phyloP scores from a whole-genome alignment of 2,888 invertebrate genomes.

The Malachius bipustulatus region DNA sequence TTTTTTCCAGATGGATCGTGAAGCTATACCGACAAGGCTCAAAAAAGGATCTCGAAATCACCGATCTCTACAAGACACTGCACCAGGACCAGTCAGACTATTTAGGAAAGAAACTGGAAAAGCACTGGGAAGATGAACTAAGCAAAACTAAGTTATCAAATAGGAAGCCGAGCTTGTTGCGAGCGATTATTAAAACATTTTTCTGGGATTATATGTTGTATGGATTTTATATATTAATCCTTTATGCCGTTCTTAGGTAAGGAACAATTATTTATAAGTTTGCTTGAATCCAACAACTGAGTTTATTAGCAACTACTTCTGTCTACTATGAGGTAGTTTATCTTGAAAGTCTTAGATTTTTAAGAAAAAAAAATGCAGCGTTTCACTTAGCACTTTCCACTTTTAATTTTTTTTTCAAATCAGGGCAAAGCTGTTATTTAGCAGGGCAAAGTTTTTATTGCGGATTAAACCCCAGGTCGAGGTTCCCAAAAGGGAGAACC shows the following conservation, averaged over 20 bases:
- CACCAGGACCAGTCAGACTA: slow-evolving; percentile 47
- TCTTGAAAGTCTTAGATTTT: too few species aligned
- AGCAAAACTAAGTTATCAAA: slow-evolving; percentile 15
- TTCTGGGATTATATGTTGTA: slow-evolving; percentile 18
- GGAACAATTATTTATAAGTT: not conserved
- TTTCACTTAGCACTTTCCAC: too few species aligned
- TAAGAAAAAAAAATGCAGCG: too few species aligned
- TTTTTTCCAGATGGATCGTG: slow-evolving; percentile 30
- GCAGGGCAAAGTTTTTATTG: too few species aligned
- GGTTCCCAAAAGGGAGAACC: too few species aligned
- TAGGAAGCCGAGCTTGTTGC: slow-evolving; percentile 19
- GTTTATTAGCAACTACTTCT: not conserved
- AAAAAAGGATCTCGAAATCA: slow-evolving; percentile 47
- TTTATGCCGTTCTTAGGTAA: slow-evolving; percentile 20
- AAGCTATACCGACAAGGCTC: slow-evolving; percentile 41
- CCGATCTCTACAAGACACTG: slow-evolving; percentile 51
- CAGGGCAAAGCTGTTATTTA: too few species aligned
- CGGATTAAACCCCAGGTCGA: too few species aligned
- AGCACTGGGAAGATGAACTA: slow-evolving; percentile 34
- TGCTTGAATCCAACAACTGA: not conserved
- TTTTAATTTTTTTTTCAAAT: too few species aligned
- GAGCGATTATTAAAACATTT: slow-evolving; percentile 19
- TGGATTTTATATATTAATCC: slow-evolving; percentile 19
- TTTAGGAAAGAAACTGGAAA: slow-evolving; percentile 50
- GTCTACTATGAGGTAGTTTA: too few species aligned